Base-by-base conservation (phyloP, 2,888 invertebrate genomes). In the Schizaphis graminum region DNA sequence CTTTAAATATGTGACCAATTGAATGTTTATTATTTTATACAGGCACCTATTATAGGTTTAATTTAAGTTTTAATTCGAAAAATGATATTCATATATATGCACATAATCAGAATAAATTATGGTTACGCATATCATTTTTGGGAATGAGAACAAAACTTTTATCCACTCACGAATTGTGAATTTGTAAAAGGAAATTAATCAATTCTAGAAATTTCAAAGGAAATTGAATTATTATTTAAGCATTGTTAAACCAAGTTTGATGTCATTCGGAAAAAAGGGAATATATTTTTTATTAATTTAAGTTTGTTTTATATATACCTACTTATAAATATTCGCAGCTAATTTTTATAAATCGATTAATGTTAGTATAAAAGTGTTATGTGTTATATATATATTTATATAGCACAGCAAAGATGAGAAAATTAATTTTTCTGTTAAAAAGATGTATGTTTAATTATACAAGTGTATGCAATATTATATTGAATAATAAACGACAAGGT, bases 51-150 rank as follows among this genome's bases (percentile, higher is more conserved):
- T 49, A 35, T 28, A 84, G 24, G 41, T 35, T 35, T 53, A n/a
- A 77, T 67, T 67, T 16, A 28, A 49, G n/a, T 88, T 47, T 53
- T 49, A 49, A 91, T 91, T 67, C 5, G 49, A 67, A 91, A 49
- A 91, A 67, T 90, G 11, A 90, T n/a, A 61, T 90, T 61, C n/a
- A 90, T 67, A 91, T 91, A 84, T 61, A 61, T 53, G 28, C 56
- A 91, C 35, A 41, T 56, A 91, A 91, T 84, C 21, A 91, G 41
- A 91, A 91, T 49, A 24, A 77, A 91, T 41, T 84, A n/a, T 10
- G 10, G 28, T 53, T 84, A n/a, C 35, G 77, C 77, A 84, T 84
- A 84, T 84, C 41, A 56, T 67, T 84, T 84, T 84, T 91, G 41
- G 91, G 85, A 84, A 56, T 8, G 67, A 91, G 77, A 41, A 77